Conservation (phyloP, 2,888 invertebrate species). For the Petrolisthes manimaculis region DNA sequence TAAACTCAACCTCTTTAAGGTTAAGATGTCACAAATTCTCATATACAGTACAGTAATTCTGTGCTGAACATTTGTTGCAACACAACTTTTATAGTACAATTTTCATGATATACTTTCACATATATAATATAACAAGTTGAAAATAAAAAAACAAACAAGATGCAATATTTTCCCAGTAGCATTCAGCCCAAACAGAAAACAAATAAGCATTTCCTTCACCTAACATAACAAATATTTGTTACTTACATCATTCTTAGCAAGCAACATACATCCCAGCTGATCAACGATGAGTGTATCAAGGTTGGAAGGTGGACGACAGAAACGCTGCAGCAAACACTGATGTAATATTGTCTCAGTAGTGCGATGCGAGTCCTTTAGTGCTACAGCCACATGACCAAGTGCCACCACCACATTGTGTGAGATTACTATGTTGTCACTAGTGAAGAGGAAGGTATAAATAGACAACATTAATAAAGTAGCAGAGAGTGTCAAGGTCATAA, state of each 20-base stretch:
- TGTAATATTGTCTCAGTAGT: constrained; percentile 91
- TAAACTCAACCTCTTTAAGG: too few relatives aligned
- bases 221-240: background rate
- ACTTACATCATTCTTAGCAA: constrained; percentile 88
- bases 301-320: constrained; percentile 92
- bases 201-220: too few relatives aligned
- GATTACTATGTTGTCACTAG: constrained; percentile 89
- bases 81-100: too few relatives aligned
- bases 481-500: too few relatives aligned
- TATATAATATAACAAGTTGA: too few relatives aligned
- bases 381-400: constrained; percentile 96
- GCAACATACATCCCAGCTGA: constrained; percentile 97
- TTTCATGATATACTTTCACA: too few relatives aligned
- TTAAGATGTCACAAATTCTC: too few relatives aligned
- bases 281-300: constrained; percentile 95
- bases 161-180: too few relatives aligned
- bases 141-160: too few relatives aligned
- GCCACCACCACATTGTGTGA: constrained; percentile 97
- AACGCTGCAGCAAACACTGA: constrained; percentile 94
- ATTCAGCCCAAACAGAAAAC: too few relatives aligned
- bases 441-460: constrained; percentile 67
- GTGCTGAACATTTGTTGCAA: too few relatives aligned
- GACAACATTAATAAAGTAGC: background rate
- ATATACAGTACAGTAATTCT: too few relatives aligned
- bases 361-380: constrained; percentile 90